phyloP scores from a whole-genome alignment of 2,888 invertebrate genomes.

The Melitaea athalia region DNA sequence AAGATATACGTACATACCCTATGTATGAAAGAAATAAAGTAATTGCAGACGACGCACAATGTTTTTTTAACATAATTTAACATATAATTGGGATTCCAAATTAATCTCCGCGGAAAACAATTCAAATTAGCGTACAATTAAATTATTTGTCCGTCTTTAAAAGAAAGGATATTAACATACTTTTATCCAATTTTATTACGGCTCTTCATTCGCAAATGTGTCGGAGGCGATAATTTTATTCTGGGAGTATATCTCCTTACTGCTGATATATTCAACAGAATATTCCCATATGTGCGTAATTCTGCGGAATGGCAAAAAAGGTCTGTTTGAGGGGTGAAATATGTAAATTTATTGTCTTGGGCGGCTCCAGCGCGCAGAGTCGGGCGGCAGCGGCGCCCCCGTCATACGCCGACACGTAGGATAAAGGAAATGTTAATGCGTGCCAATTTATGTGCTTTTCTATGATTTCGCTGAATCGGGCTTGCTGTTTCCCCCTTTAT shows the following conservation, averaged over 20 bases:
- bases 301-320: constrained; percentile 82
- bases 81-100: background rate
- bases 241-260: constrained; percentile 79
- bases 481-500: constrained; percentile 72
- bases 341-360: constrained; percentile 83
- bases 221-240: constrained; percentile 80
- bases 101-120: background rate
- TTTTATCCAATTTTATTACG: constrained; percentile 27
- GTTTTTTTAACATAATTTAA: background rate
- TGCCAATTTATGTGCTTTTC: constrained; percentile 82
- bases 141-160: background rate
- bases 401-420: constrained; percentile 82
- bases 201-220: constrained; percentile 77
- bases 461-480: constrained; percentile 82
- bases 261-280: constrained; percentile 82
- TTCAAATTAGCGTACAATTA: background rate
- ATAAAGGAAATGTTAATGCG: constrained; percentile 83
- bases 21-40: background rate
- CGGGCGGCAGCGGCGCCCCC: constrained; percentile 68
- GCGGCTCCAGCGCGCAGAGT: constrained; percentile 72
- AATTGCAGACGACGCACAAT: background rate
- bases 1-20: background rate
- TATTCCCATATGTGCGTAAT: constrained; percentile 83
- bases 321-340: constrained; percentile 83
- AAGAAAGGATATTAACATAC: constrained; percentile 25